A percentile compares a stretch with the other conserved stretches of the same genome.
phyloP scores from a whole-genome alignment of 1,140 invertebrate species.

The Brachionus plicatilis region DNA sequence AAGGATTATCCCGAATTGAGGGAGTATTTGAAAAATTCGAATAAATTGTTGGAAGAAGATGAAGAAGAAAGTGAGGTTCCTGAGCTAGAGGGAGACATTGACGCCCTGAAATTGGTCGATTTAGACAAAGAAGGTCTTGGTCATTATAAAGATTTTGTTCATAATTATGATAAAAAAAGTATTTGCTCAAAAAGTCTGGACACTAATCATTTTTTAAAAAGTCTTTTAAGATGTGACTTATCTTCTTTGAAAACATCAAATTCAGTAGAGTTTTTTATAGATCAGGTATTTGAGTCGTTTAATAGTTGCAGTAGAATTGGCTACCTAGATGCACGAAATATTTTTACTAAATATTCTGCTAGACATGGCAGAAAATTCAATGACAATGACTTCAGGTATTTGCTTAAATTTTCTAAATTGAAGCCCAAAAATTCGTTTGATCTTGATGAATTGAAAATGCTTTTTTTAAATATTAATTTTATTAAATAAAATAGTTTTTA shows the following conservation, averaged over 20 bases:
- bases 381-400: background rate
- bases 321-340: background rate
- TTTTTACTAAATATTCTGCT: background rate
- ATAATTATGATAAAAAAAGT: background rate
- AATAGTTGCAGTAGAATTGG: background rate
- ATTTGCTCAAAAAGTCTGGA: background rate
- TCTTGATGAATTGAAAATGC: background rate
- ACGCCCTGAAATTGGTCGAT: background rate
- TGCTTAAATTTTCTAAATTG: background rate
- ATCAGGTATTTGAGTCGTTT: background rate
- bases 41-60: background rate
- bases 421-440: background rate
- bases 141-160: slow-evolving; percentile 2
- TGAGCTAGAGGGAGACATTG: background rate
- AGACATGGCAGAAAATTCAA: background rate
- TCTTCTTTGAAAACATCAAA: slow-evolving; percentile 13
- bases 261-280: background rate
- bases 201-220: background rate
- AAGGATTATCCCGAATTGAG: background rate
- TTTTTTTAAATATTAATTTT: background rate
- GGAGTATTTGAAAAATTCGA: background rate
- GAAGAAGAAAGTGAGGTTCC: background rate
- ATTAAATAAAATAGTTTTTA: background rate
- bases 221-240: background rate
- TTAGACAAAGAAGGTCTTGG: slow-evolving; percentile 14